phyloP scores from a whole-genome alignment of 2,113 vertebrate genomes.

The Ancistrus triradiatus region DNA sequence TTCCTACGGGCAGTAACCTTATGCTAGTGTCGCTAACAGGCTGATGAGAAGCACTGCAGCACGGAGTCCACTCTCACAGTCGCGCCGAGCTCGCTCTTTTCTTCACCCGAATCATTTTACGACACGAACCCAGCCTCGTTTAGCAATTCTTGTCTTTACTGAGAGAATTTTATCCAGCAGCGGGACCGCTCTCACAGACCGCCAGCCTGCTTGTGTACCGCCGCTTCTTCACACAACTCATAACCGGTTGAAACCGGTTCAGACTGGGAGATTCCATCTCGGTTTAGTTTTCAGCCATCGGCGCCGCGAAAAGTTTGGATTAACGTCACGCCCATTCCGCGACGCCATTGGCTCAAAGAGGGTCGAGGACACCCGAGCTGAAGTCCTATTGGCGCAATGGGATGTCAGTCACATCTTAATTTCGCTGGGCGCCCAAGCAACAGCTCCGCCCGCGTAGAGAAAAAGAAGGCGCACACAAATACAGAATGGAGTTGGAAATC shows the following conservation, averaged over 20 bases:
- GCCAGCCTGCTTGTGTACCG: constrained; percentile 63
- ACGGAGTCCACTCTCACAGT: constrained; percentile 60
- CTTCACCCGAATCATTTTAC: constrained; percentile 67
- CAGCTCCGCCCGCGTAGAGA: constrained; percentile 65
- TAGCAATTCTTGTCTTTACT: constrained; percentile 61
- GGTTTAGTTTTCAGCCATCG: constrained; percentile 99
- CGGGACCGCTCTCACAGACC: constrained; percentile 73
- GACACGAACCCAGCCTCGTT: constrained; percentile 62
- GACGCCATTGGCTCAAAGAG: constrained; percentile 67
- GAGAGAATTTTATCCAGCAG: constrained; percentile 58
- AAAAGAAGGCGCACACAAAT: constrained; percentile 68
- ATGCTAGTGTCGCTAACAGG: constrained; percentile 52
- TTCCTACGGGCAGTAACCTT: constrained; percentile 51
- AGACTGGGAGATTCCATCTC: constrained; percentile 99
- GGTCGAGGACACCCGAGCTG: constrained; percentile 26
- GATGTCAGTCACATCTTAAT: constrained; percentile 61
- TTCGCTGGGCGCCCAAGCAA: constrained; percentile 60
- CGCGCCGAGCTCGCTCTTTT: constrained; percentile 61
- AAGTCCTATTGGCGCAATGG: constrained; percentile 20
- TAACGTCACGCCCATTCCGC: constrained; percentile 74
- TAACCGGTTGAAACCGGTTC: constrained; percentile 99
- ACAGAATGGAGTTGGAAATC: constrained; percentile 60
- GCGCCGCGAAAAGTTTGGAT: constrained; percentile 99
- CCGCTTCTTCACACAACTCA: constrained; percentile 86
- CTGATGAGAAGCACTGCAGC: constrained; percentile 56